A percentile compares a stretch with the other conserved stretches of the same genome.
Conservation (phyloP, 2,113 vertebrate species). For the Heterocephalus glaber region DNA sequence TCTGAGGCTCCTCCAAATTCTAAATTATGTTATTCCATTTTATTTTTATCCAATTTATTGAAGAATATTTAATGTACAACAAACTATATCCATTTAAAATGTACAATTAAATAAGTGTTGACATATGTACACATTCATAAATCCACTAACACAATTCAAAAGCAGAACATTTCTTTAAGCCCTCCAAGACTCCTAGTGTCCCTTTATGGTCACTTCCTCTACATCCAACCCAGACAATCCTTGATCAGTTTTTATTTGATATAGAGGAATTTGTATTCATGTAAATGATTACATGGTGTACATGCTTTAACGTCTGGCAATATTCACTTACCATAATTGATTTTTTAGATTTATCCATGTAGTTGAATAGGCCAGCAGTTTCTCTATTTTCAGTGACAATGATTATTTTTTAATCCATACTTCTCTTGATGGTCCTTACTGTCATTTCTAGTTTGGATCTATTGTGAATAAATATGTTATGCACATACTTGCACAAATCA, state of each 20-base stretch:
- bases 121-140: background rate
- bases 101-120: background rate
- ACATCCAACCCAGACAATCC: background rate
- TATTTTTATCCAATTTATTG: conserved; percentile 3
- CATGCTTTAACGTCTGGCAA: background rate
- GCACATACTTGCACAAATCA: background rate
- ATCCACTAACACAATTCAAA: background rate
- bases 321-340: background rate
- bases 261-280: background rate
- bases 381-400: background rate
- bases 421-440: background rate
- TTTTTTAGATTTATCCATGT: background rate
- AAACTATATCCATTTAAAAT: background rate
- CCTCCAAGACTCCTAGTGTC: background rate
- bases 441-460: background rate
- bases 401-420: background rate
- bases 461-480: background rate
- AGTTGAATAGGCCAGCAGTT: background rate
- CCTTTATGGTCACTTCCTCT: background rate
- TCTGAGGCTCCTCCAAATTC: background rate
- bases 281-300: background rate
- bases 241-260: background rate
- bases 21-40: background rate
- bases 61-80: background rate
- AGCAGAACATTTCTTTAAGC: background rate